These are phyloP conservation scores for Lerema accius DNA, from an alignment of 1,140 invertebrate species.

Conservation along the genomic window DNA sequence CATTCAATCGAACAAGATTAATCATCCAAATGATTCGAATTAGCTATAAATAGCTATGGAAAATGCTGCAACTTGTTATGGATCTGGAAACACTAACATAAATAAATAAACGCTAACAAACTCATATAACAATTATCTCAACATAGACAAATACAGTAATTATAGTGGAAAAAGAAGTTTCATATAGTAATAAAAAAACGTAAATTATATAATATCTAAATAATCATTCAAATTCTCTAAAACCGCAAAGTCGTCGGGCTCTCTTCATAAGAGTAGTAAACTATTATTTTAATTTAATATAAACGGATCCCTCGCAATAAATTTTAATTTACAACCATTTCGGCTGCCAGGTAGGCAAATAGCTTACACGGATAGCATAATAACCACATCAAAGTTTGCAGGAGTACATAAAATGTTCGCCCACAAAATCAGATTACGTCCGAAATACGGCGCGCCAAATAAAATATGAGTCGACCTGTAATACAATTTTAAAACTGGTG, in stretches of 20 bases:
- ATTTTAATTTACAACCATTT: conserved; percentile 32
- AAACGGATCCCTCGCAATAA: conserved; percentile 22
- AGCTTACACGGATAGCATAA: conserved; percentile 34
- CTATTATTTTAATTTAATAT: conserved; percentile 15
- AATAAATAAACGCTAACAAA: too few relatives aligned
- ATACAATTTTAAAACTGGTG: conserved; percentile 30
- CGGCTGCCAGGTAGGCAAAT: conserved; percentile 20
- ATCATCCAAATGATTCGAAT: too few relatives aligned
- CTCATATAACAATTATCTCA: too few relatives aligned
- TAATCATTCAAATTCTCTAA: too few relatives aligned
- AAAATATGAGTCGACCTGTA: conserved; percentile 24
- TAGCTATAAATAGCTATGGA: too few relatives aligned
- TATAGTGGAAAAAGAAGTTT: too few relatives aligned
- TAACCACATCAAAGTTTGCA: conserved; percentile 29
- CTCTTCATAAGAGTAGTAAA: neutral
- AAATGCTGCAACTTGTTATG: too few relatives aligned
- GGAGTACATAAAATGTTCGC: conserved; percentile 26
- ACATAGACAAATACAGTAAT: too few relatives aligned
- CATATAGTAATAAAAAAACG: too few relatives aligned
- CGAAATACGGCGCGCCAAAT: conserved; percentile 26
- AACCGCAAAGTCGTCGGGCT: neutral
- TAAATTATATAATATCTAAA: too few relatives aligned
- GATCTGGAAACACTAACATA: too few relatives aligned
- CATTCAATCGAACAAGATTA: too few relatives aligned
- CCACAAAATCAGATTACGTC: conserved; percentile 30